These are phyloP conservation scores for Contarinia nasturtii DNA, from an alignment of 1,140 invertebrate species.

Conservation along the genomic window DNA sequence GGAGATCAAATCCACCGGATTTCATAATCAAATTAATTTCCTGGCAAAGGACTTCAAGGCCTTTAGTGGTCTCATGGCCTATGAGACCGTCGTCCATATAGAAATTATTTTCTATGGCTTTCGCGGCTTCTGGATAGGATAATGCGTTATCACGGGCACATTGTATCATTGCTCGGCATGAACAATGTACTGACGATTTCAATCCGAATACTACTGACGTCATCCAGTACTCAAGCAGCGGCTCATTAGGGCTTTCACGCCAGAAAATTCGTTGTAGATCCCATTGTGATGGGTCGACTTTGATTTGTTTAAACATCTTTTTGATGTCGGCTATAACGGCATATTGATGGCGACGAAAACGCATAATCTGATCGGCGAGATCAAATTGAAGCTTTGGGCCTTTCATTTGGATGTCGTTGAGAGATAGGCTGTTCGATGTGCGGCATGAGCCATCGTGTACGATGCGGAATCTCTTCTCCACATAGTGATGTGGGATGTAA, in stretches of 20 bases:
- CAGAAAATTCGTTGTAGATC: constrained; percentile 24
- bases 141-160: constrained; percentile 11
- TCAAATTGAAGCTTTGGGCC: constrained; percentile 23
- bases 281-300: constrained; percentile 12
- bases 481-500: not conserved
- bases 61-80: constrained; percentile 13
- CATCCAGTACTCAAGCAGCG: constrained; percentile 9
- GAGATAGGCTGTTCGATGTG: constrained; percentile 11
- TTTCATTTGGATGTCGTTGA: constrained; percentile 17
- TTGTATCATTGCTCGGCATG: constrained; percentile 13
- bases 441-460: constrained; percentile 8
- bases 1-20: constrained; percentile 8
- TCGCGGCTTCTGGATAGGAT: constrained; percentile 10
- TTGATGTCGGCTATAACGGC: constrained; percentile 18
- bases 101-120: constrained; percentile 12
- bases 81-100: constrained; percentile 25
- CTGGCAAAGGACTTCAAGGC: constrained; percentile 9
- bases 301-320: constrained; percentile 23
- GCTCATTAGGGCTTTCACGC: constrained; percentile 7
- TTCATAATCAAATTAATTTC: constrained; percentile 7
- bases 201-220: constrained; percentile 19
- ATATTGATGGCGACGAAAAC: constrained; percentile 19
- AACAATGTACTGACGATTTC: constrained; percentile 17
- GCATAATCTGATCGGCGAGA: constrained; percentile 18
- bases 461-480: not conserved